phyloP scores from a whole-genome alignment of 2,797 vertebrate genomes.

The Coilia nasus region DNA sequence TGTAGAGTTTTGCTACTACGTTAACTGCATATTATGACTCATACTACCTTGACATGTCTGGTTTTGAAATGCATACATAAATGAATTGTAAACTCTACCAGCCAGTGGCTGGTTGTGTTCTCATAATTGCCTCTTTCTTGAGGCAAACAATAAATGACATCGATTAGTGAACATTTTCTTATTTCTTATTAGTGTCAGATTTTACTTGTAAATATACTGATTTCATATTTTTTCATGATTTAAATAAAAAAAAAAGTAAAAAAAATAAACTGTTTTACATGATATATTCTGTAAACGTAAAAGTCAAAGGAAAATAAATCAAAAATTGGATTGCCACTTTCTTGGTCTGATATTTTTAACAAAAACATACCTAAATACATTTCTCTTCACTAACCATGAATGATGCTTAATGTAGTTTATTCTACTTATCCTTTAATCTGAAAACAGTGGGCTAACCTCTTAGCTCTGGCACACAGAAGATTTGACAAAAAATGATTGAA shows the following conservation, averaged over 20 bases:
- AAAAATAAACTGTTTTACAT: constrained; percentile 19
- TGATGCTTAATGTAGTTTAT: not conserved
- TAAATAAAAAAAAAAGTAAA: constrained; percentile 13
- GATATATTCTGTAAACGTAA: constrained; percentile 5
- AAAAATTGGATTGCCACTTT: not conserved
- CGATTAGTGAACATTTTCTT: constrained; percentile 40
- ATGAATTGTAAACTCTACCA: constrained; percentile 14
- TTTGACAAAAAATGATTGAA: not conserved
- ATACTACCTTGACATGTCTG: constrained; percentile 5
- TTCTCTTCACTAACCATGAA: not conserved
- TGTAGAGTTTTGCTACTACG: constrained; percentile 9
- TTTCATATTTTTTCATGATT: constrained; percentile 25
- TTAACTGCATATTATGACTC: not conserved
- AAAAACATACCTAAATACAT: not conserved
- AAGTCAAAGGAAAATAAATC: constrained; percentile 2
- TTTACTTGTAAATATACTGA: constrained; percentile 16
- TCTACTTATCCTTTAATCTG: too few relatives aligned
- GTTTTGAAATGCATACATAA: constrained; percentile 17
- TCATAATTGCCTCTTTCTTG: constrained; percentile 51
- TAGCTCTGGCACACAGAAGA: too few relatives aligned
- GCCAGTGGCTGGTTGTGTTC: constrained; percentile 35
- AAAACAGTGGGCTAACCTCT: too few relatives aligned
- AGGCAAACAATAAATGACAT: constrained; percentile 49
- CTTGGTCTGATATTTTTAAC: not conserved
- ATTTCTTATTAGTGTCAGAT: constrained; percentile 41